Evolutionary conservation across 2,113 vertebrate genomes (phyloP).

Genomic region (Stegastes partitus): DNA sequence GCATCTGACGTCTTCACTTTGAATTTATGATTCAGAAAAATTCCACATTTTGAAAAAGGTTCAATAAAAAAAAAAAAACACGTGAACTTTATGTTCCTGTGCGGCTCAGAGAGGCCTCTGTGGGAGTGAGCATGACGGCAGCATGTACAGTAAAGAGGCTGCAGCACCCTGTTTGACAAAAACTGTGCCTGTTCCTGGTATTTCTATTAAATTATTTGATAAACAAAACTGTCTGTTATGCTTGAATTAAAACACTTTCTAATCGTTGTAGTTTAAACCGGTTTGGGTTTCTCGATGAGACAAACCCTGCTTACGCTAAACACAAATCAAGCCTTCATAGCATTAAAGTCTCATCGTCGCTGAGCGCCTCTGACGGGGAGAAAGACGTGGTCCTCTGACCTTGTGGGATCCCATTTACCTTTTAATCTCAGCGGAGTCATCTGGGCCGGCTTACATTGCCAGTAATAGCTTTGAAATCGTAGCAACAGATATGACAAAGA

Average conservation of each 20-base stretch:
- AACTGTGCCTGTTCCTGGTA: too few relatives aligned
- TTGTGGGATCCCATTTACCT: conserved; percentile 43
- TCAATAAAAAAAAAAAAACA: background rate
- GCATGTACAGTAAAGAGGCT: too few relatives aligned
- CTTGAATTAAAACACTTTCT: too few relatives aligned
- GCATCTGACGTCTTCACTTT: background rate
- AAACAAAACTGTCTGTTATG: too few relatives aligned
- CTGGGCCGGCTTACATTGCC: conserved; percentile 11
- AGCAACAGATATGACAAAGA: conserved; percentile 27
- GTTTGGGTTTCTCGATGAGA: too few relatives aligned
- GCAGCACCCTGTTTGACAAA: too few relatives aligned
- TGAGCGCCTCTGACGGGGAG: background rate
- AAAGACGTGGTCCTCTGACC: conserved; percentile 31
- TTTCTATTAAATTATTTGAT: too few relatives aligned
- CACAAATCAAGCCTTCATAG: background rate
- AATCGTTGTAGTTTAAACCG: too few relatives aligned
- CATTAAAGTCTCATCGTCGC: conserved; percentile 20
- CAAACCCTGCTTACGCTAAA: background rate
- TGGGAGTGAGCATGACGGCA: too few relatives aligned
- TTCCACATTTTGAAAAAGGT: too few relatives aligned
- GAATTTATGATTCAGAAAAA: background rate
- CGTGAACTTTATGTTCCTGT: background rate
- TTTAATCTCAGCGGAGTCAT: conserved; percentile 50
- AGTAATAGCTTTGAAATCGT: conserved; percentile 27
- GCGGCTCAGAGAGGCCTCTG: too few relatives aligned